phyloP scores from a whole-genome alignment of 2,113 vertebrate genomes.

The Gymnarchus niloticus region DNA sequence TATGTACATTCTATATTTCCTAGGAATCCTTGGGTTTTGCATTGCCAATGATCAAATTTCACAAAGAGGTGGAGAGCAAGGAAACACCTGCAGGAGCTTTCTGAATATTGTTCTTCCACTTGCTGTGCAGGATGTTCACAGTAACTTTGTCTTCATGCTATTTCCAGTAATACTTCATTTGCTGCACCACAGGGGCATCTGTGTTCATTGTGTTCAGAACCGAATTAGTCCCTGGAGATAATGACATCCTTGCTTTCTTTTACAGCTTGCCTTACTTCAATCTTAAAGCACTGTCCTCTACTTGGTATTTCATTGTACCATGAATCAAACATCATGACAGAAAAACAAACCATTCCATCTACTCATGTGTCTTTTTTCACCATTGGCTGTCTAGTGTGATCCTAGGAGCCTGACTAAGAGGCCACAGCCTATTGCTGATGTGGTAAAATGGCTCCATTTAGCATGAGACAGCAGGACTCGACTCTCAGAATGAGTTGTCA shows the following conservation, averaged over 20 bases:
- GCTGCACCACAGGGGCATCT: not conserved
- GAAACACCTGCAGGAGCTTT: too few species aligned
- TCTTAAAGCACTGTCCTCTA: not conserved
- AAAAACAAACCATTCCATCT: constrained; percentile 6
- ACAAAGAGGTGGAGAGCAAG: too few species aligned
- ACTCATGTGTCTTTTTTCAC: not conserved
- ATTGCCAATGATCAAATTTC: too few species aligned
- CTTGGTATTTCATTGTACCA: not conserved
- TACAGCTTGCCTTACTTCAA: not conserved
- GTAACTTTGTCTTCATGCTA: not conserved
- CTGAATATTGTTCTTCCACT: not conserved
- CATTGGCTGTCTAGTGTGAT: not conserved
- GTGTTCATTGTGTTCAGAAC: not conserved
- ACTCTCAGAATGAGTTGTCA: not conserved
- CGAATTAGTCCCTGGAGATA: constrained; percentile 13
- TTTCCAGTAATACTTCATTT: not conserved
- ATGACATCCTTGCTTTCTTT: not conserved
- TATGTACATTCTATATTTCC: too few species aligned
- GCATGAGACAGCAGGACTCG: not conserved
- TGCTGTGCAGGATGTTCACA: not conserved
- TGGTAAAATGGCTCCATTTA: not conserved
- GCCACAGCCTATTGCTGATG: not conserved
- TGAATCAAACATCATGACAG: not conserved
- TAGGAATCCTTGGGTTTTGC: too few species aligned
- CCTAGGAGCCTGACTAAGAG: not conserved